Base-by-base conservation (phyloP, 2,797 vertebrate genomes). In the Catostomus latipinnis region DNA sequence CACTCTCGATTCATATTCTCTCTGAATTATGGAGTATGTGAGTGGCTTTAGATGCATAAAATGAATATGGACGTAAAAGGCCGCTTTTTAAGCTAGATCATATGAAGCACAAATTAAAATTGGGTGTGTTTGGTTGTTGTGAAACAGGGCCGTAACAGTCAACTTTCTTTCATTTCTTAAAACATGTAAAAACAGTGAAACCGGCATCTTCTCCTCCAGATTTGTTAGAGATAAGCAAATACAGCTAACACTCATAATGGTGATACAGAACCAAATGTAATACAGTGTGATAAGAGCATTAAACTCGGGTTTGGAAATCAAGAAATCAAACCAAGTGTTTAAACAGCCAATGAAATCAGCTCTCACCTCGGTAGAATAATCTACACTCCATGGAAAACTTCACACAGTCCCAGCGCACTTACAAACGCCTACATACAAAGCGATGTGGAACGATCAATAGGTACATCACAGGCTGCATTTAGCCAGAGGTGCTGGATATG, bases 371-470 rank as follows among this genome's bases (percentile, higher is more conserved):
- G 49, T 57, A 71, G 58, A 62, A 70, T 71, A 16, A 62, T 78
- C 68, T 49, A 78, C 76, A 71, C 63, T 77, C 58, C 53, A 14
- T 74, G 74, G 48, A 81, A 69, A 60, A 73, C 66, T 73, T 67
- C 49, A 62, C 63, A 74, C 53, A 48, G 49, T 18, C 62, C 52
- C 54, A 67, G 48, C 14, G 65, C 71, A 67, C 72, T 70, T 66
- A 66, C 67, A 83, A 43, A 81, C 78, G 53, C 78, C 74, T 77
- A 77, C 73, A 4, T 54, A n/a, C 53, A 45, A 53, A 73, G 63
- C 52, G 13, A 76, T 83, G 72, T 71, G 58, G 8, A 66, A 8
- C 50, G 71, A 84, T 82, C 79, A 70, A 80, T 80, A 78, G 76
- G 76, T 78, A 74, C 53, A 79, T 81, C 56, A 61, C 52, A 71